Conservation (phyloP, 2,113 vertebrate species). For the Peromyscus leucopus region DNA sequence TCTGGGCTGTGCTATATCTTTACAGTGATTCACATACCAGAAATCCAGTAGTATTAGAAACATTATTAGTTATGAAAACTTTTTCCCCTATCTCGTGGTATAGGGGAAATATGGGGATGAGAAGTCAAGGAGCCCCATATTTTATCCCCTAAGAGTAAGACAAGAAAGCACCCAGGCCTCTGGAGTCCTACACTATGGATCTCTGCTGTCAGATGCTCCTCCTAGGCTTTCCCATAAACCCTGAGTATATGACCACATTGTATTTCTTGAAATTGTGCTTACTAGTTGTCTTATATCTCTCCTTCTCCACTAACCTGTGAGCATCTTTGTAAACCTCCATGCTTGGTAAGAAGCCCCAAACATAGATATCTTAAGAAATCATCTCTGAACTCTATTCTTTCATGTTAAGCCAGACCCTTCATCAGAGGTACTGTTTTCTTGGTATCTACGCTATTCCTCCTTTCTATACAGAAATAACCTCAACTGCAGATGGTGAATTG, state of each 20-base stretch:
- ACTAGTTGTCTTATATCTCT: neutral
- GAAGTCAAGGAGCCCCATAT: neutral
- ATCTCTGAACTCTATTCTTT: slow-evolving; percentile 42
- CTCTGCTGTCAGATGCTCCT: neutral
- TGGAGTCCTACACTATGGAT: rapidly evolving
- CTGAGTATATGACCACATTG: neutral
- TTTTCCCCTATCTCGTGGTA: neutral
- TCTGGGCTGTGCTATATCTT: neutral
- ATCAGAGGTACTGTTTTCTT: neutral
- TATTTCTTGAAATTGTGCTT: neutral
- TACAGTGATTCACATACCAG: neutral
- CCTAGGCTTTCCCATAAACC: neutral
- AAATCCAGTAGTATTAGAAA: slow-evolving; percentile 7
- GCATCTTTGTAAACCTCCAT: slow-evolving; percentile 7
- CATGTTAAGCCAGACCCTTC: neutral
- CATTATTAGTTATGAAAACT: neutral
- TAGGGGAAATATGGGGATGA: neutral
- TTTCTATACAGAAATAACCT: slow-evolving; percentile 35
- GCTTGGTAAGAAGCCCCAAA: neutral
- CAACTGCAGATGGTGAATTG: slow-evolving; percentile 14
- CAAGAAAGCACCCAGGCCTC: neutral
- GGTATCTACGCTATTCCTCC: neutral
- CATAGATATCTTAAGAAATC: slow-evolving; percentile 15
- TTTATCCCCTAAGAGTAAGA: neutral
- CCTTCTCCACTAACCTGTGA: neutral